Conservation (phyloP, 2,113 vertebrate species). For the Fregata magnificens region DNA sequence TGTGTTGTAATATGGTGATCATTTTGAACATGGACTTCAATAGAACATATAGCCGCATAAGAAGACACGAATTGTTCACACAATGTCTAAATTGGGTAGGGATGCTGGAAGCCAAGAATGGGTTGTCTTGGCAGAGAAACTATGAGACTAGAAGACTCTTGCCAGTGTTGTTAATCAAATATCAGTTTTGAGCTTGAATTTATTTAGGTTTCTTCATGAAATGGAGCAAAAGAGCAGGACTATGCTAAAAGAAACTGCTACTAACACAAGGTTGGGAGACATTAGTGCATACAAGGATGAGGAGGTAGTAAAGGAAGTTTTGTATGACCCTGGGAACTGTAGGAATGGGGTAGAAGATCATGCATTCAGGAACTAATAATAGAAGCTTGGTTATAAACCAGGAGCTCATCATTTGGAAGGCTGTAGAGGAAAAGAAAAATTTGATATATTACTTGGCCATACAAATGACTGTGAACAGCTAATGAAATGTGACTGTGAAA, state of each 20-base stretch:
- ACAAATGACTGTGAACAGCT: not conserved
- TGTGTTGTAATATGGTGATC: not conserved
- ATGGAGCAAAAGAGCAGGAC: not conserved
- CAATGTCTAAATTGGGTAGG: accelerated
- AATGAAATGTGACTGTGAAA: not conserved
- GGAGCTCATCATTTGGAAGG: not conserved
- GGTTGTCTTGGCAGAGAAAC: not conserved
- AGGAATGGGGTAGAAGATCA: not conserved
- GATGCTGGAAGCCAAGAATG: not conserved
- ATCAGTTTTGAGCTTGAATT: not conserved
- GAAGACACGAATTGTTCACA: not conserved
- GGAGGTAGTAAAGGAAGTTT: not conserved
- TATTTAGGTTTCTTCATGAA: not conserved
- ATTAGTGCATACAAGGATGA: not conserved
- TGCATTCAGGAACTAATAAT: not conserved
- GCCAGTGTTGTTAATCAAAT: not conserved
- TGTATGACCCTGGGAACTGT: not conserved
- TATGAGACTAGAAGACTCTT: not conserved
- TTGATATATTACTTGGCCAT: not conserved
- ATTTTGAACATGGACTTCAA: not conserved
- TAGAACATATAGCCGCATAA: not conserved
- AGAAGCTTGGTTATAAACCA: not conserved
- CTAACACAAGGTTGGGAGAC: not conserved
- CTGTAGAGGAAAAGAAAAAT: not conserved
- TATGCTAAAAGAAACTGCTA: not conserved